Conservation (phyloP, 2,888 invertebrate genomes). For the Phasia obesa region DNA sequence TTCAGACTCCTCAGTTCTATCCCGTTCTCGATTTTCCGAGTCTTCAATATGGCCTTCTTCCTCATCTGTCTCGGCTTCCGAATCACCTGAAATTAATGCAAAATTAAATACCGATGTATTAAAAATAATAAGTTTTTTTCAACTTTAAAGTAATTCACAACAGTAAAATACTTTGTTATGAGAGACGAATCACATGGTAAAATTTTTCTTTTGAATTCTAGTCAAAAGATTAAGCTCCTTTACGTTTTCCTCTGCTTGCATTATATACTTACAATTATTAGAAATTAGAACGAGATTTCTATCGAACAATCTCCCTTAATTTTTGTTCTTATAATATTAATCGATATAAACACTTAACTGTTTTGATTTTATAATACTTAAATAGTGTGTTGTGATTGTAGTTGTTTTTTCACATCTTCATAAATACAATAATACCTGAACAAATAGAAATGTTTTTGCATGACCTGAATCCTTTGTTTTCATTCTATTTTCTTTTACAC, state of each 20-base stretch:
- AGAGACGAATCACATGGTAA: no score
- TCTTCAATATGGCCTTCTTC: constrained; percentile 82
- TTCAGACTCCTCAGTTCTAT: constrained; percentile 81
- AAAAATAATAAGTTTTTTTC: no score
- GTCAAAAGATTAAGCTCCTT: no score
- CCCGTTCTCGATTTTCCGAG: constrained; percentile 79
- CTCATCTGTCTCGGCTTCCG: constrained; percentile 82
- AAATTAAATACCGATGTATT: no score
- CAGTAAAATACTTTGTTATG: no score
- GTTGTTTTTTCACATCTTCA: constrained; percentile 31
- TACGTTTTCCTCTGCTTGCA: no score
- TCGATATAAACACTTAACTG: constrained; percentile 46
- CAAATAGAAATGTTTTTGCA: constrained; percentile 66
- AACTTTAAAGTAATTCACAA: no score
- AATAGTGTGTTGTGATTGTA: not conserved
- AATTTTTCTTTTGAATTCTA: no score
- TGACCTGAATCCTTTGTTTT: constrained; percentile 70
- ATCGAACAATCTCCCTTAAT: constrained; percentile 1
- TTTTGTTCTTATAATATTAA: constrained; percentile 41
- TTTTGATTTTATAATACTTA: constrained; percentile 33
- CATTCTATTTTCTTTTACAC: constrained; percentile 53
- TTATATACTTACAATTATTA: no score
- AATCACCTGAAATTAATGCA: constrained; percentile 80
- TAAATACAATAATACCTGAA: constrained; percentile 56
- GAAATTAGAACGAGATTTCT: not conserved